Base-by-base conservation (phyloP, 2,888 invertebrate species). In the Drosophila imparisetae region DNA sequence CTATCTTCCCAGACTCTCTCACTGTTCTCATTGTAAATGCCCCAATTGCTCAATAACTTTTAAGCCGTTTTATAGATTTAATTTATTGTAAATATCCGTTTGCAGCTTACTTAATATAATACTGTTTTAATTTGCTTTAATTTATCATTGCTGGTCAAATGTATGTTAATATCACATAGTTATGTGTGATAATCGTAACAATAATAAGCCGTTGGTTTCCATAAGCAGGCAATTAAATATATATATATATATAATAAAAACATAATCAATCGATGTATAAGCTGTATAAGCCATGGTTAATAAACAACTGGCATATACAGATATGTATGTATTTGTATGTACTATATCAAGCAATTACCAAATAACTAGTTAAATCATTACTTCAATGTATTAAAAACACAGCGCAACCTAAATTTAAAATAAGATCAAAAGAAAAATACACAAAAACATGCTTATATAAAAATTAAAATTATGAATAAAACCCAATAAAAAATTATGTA, bases 331-430 rank as follows among this genome's bases (percentile, higher is more conserved):
- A 48, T 72, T 54, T 66, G 27, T 59, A 40, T 71, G 58, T 78
- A 78, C 40, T 29, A 64, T 66, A 72, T 68, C 65, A 76, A 76
- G 72, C 73, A 82, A 80, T 73, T 89, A 89, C 82, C 85, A 86
- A 88, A 80, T 77, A 87, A 79, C 72, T 88, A 88, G 88, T 83
- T 88, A 89, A 88, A 85, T 90, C 90, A 89, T 89, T 82, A 84
- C 70, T 72, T 68, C 79, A 80, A 66, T 71, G 71, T 71, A 68
- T 77, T 82, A 87, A 77, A 55, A 55, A 90, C 57, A 77, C 67
- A 76, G 69, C 75, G 74, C 76, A 80, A 84, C 66, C 78, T 71
- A 71, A 75, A 67, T 59, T 57, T 70, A 78, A 70, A 64, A 49
- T 68, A 68, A 64, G 72, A 68, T 59, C 69, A 70, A 60, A 52